Evolutionary conservation across 2,113 vertebrate genomes (phyloP).

Genomic region (Toxostoma redivivum): DNA sequence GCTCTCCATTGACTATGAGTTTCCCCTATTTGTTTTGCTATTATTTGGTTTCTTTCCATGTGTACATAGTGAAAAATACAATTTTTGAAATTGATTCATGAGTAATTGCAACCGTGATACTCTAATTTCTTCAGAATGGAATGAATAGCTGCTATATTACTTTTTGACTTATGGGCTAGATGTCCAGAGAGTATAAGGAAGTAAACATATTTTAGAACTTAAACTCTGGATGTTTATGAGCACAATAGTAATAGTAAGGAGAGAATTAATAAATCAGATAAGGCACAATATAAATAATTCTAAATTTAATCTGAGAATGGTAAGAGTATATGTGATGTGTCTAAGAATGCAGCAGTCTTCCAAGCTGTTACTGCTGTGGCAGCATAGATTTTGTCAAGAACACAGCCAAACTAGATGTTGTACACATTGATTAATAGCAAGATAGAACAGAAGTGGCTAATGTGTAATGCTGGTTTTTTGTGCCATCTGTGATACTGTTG

Average conservation of each 20-base stretch:
- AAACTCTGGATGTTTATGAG: not conserved
- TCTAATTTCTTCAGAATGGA: slow-evolving; percentile 18
- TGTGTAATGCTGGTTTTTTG: fast-evolving
- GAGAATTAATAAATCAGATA: not conserved
- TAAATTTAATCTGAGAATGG: not conserved
- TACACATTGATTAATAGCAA: not conserved
- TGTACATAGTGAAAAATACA: not conserved
- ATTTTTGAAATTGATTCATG: slow-evolving; percentile 19
- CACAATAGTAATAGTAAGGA: not conserved
- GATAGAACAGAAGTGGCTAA: not conserved
- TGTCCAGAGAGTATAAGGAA: not conserved
- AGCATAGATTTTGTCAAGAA: not conserved
- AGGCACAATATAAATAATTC: not conserved
- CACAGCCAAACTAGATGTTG: not conserved
- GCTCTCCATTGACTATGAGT: not conserved
- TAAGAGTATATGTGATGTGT: not conserved
- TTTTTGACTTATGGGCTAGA: slow-evolving; percentile 34
- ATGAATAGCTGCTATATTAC: not conserved
- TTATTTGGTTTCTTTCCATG: not conserved
- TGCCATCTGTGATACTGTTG: not conserved
- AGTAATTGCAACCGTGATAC: not conserved
- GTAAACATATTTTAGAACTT: not conserved
- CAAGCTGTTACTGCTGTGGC: not conserved
- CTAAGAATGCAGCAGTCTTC: not conserved
- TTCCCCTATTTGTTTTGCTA: not conserved